phyloP scores from a whole-genome alignment of 1,140 invertebrate species.

The Rhopalosiphum maidis region DNA sequence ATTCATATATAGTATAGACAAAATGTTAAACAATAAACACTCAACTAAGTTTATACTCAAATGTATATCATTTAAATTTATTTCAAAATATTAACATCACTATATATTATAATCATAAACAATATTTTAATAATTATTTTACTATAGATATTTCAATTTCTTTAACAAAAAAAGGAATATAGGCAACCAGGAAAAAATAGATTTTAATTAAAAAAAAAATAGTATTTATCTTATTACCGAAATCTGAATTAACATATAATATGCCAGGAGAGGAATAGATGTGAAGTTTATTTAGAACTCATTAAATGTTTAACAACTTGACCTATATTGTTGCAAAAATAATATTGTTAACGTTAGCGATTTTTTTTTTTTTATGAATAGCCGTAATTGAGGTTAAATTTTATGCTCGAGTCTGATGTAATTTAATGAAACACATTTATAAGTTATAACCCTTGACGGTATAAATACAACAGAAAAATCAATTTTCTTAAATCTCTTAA shows the following conservation, averaged over 20 bases:
- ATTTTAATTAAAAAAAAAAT: neutral
- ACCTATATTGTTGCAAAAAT: neutral
- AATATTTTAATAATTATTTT: neutral
- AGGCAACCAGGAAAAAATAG: neutral
- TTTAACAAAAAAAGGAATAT: neutral
- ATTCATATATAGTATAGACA: too few relatives aligned
- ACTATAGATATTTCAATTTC: neutral
- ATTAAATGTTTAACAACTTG: neutral
- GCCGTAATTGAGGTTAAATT: neutral
- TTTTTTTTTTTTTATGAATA: neutral
- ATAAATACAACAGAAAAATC: neutral
- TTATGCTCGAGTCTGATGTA: neutral
- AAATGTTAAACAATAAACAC: neutral
- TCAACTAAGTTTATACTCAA: neutral
- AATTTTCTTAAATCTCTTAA: neutral
- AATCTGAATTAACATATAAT: neutral
- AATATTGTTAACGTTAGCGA: neutral
- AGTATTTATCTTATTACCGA: neutral
- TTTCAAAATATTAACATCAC: neutral
- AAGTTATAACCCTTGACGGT: neutral
- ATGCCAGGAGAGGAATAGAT: neutral
- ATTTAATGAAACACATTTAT: neutral
- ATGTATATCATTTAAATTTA: neutral
- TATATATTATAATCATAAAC: neutral
- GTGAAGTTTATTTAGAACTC: neutral